These are phyloP conservation scores for Mobula hypostoma DNA, from an alignment of 2,113 vertebrate genomes.

Conservation along the genomic window DNA sequence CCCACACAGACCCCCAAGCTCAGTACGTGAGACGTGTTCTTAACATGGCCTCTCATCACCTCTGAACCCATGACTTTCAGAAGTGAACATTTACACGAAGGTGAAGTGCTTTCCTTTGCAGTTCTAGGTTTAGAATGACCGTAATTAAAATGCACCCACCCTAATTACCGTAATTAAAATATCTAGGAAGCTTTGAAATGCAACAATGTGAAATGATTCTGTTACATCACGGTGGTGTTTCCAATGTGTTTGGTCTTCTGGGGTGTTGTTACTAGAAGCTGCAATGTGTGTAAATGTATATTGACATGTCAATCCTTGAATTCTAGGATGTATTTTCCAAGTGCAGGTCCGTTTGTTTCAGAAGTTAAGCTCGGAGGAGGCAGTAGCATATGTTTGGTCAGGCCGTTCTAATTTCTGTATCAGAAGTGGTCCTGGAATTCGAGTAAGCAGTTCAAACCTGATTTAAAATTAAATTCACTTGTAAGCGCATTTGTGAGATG, in stretches of 20 bases:
- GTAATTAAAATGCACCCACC: neutral
- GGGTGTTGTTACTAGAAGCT: neutral
- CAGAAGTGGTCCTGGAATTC: neutral
- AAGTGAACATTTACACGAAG: neutral
- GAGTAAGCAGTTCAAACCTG: neutral
- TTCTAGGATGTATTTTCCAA: neutral
- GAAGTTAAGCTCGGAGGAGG: neutral
- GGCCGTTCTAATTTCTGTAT: slow-evolving; percentile 5
- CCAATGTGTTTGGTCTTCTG: neutral
- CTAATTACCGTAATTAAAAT: neutral
- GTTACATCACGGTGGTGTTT: neutral
- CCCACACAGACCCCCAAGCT: neutral
- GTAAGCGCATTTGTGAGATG: slow-evolving; percentile 7
- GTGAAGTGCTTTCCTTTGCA: neutral
- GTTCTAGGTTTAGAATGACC: no score
- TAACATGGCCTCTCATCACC: neutral
- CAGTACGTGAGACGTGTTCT: neutral
- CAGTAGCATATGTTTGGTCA: neutral
- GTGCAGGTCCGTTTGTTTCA: neutral
- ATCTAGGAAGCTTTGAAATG: neutral
- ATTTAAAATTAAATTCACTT: neutral
- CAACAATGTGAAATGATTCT: neutral
- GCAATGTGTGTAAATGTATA: neutral
- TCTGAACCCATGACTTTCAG: neutral
- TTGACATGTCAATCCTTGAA: neutral